These are phyloP conservation scores for Patella pellucida DNA, from an alignment of 2,888 invertebrate species.

Conservation along the genomic window DNA sequence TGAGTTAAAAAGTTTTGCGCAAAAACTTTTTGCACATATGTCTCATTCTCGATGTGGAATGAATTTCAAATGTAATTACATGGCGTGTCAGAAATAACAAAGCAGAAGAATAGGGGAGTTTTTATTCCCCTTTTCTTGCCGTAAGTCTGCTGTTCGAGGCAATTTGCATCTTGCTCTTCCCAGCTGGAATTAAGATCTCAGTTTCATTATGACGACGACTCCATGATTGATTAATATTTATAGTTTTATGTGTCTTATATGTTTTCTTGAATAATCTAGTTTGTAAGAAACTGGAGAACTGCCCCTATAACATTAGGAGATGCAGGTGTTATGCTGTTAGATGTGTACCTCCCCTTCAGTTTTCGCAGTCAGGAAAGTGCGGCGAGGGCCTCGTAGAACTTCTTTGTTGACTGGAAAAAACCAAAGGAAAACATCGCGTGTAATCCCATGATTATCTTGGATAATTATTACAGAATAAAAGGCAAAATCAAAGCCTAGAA, in stretches of 20 bases:
- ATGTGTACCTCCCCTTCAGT: conserved; percentile 30
- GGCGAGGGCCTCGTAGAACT: conserved; percentile 36
- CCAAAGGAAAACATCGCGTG: conserved; percentile 52
- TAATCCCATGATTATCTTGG: conserved; percentile 63
- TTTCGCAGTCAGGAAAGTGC: conserved; percentile 19
- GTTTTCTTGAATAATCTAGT: conserved; percentile 30
- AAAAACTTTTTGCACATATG: conserved; percentile 16
- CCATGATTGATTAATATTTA: conserved; percentile 58
- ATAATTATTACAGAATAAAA: conserved; percentile 66
- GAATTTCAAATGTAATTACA: conserved; percentile 30
- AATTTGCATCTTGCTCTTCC: conserved; percentile 21
- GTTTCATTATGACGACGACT: conserved; percentile 17
- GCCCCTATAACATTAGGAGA: conserved; percentile 40
- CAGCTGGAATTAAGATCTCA: conserved; percentile 12
- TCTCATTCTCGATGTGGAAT: conserved; percentile 16
- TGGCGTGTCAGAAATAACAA: conserved; percentile 23
- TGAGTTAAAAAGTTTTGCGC: too few relatives aligned
- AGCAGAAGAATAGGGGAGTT: conserved; percentile 23
- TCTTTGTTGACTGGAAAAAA: conserved; percentile 51
- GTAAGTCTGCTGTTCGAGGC: conserved; percentile 22
- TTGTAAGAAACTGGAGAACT: conserved; percentile 34
- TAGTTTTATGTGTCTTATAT: conserved; percentile 52
- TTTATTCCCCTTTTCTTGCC: conserved; percentile 15
- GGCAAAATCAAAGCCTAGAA: conserved; percentile 53
- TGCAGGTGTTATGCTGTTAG: conserved; percentile 39